A percentile compares a stretch with the other conserved stretches of the same genome.
Evolutionary conservation across 2,113 vertebrate genomes (phyloP).

Genomic region (Odobenus rosmarus): DNA sequence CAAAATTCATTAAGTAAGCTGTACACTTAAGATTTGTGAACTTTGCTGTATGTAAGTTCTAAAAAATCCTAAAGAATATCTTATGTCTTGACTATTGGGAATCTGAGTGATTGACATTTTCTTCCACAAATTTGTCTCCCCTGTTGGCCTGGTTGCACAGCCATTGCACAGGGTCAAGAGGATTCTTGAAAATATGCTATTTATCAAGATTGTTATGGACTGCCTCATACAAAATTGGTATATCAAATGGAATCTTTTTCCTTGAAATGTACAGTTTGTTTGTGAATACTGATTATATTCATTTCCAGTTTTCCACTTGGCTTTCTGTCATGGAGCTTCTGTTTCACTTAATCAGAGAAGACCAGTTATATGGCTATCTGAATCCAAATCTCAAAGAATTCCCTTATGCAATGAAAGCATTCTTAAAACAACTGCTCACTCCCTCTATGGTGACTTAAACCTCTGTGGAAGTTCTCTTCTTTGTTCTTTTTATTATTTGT

Average conservation of each 20-base stretch:
- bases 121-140: not conserved
- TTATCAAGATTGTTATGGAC: not conserved
- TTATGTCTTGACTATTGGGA: not conserved
- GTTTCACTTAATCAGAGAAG: not conserved
- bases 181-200: not conserved
- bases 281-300: not conserved
- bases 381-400: not conserved
- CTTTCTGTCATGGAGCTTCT: not conserved
- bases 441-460: not conserved
- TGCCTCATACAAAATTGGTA: not conserved
- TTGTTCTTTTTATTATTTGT: constrained; percentile 38
- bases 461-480: not conserved
- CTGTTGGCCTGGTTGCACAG: not conserved
- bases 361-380: not conserved
- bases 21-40: not conserved
- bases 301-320: not conserved
- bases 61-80: constrained; percentile 5
- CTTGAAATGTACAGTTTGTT: constrained; percentile 12
- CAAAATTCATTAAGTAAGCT: not conserved
- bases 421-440: not conserved
- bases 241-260: not conserved
- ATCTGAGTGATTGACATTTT: not conserved
- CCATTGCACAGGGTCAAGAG: not conserved
- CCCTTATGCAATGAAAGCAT: not conserved
- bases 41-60: not conserved